A percentile compares a stretch with the other conserved stretches of the same genome.
Conservation (phyloP, 1,140 invertebrate species). For the Eubasilissa regina region DNA sequence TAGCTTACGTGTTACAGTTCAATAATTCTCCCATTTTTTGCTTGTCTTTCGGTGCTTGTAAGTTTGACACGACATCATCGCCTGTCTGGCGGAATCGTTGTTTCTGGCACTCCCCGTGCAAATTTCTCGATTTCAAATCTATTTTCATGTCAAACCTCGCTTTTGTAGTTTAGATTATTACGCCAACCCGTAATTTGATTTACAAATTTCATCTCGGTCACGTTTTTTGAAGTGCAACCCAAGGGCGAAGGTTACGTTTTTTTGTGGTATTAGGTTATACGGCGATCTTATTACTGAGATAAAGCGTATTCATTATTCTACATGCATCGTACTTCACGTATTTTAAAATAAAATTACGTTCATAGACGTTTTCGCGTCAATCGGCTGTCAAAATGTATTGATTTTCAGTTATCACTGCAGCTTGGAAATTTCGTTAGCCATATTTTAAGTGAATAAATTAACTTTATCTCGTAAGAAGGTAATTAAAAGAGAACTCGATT, state of each 20-base stretch:
- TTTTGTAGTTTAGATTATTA: neutral
- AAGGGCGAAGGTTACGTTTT: neutral
- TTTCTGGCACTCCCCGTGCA: neutral
- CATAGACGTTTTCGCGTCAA: neutral
- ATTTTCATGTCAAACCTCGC: neutral
- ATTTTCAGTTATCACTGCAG: neutral
- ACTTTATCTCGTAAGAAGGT: no score
- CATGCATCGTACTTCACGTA: no score
- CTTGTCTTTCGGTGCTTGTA: neutral
- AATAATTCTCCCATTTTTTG: neutral
- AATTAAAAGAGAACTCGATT: no score
- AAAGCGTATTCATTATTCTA: no score
- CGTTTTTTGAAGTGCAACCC: neutral
- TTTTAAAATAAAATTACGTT: neutral
- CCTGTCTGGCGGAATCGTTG: neutral
- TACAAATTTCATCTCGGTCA: neutral
- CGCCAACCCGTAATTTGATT: neutral
- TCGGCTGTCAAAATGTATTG: neutral
- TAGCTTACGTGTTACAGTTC: neutral
- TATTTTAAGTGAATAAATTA: no score
- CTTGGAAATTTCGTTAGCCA: no score
- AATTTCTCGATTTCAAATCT: no score
- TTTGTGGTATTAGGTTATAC: neutral
- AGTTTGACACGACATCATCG: slow-evolving; percentile 15
- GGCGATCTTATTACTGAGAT: neutral